A percentile compares a stretch with the other conserved stretches of the same genome.
phyloP scores from a whole-genome alignment of 2,113 vertebrate species.

The Physeter macrocephalus region DNA sequence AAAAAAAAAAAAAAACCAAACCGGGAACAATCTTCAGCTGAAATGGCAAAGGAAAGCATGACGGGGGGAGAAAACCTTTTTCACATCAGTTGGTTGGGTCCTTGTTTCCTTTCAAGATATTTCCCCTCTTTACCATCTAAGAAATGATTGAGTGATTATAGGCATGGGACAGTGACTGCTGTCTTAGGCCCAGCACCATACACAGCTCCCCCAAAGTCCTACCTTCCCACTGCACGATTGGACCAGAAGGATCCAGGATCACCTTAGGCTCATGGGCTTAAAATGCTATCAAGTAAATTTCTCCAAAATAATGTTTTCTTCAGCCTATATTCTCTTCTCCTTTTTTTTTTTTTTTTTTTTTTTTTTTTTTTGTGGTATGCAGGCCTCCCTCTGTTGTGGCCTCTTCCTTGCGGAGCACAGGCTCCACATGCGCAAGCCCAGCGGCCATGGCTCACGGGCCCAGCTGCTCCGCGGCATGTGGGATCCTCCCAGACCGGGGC shows the following conservation, averaged over 20 bases:
- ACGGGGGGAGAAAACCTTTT: neutral
- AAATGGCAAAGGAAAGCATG: slow-evolving; percentile 29
- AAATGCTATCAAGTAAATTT: neutral
- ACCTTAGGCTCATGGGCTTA: neutral
- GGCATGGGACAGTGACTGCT: neutral
- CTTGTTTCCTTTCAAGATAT: neutral
- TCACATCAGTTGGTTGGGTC: neutral
- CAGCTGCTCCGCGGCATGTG: too few species aligned
- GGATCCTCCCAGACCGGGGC: too few species aligned
- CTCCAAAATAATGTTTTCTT: neutral
- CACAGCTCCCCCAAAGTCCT: rapidly evolving
- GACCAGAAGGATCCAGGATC: neutral
- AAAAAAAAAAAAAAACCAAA: neutral
- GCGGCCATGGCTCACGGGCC: too few species aligned
- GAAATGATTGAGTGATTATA: neutral
- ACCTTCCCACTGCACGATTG: neutral
- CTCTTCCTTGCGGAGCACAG: too few species aligned
- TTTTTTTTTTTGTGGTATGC: too few species aligned
- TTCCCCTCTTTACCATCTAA: neutral
- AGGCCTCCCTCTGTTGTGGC: too few species aligned
- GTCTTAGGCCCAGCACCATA: neutral
- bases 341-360: too few species aligned
- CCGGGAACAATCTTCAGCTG: neutral
- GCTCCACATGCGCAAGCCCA: too few species aligned
- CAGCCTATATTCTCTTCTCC: neutral